Evolutionary conservation across 1,140 invertebrate species (phyloP).

Genomic region (Euglossa dilemma): DNA sequence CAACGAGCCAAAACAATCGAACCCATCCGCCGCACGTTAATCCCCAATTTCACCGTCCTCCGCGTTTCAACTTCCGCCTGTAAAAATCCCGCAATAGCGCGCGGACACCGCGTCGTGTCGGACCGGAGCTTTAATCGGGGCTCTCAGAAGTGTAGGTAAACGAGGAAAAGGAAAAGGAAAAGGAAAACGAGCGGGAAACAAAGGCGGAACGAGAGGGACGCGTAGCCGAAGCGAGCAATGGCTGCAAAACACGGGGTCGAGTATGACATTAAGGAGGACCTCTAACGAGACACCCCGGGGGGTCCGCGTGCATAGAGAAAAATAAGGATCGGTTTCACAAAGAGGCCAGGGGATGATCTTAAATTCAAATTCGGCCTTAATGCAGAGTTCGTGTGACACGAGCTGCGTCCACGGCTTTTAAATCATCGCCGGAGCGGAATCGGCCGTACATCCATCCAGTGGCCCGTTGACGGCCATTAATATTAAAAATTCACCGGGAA

Average conservation of each 20-base stretch:
- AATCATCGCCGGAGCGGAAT: conserved; percentile 10
- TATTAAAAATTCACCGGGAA: conserved; percentile 44
- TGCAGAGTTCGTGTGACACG: conserved; percentile 10
- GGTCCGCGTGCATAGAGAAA: conserved; percentile 36
- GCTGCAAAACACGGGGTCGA: conserved; percentile 8
- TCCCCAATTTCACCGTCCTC: too few species aligned
- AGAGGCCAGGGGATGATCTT: conserved; percentile 8
- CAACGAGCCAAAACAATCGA: too few species aligned
- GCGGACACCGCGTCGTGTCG: too few species aligned
- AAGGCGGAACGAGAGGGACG: background rate
- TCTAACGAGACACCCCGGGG: conserved; percentile 6
- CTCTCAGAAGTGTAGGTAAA: background rate
- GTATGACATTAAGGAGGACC: conserved; percentile 9
- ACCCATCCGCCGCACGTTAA: too few species aligned
- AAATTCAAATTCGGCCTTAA: conserved; percentile 45
- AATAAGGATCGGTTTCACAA: conserved; percentile 25
- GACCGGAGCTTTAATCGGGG: too few species aligned
- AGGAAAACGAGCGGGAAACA: background rate
- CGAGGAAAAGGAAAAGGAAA: background rate
- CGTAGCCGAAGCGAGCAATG: conserved; percentile 42
- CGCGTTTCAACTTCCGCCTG: too few species aligned
- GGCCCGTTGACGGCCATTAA: conserved; percentile 20
- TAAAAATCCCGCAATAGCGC: too few species aligned
- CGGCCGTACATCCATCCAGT: background rate
- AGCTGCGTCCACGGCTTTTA: conserved; percentile 8